phyloP scores from a whole-genome alignment of 1,140 invertebrate species.

The Panulirus ornatus region DNA sequence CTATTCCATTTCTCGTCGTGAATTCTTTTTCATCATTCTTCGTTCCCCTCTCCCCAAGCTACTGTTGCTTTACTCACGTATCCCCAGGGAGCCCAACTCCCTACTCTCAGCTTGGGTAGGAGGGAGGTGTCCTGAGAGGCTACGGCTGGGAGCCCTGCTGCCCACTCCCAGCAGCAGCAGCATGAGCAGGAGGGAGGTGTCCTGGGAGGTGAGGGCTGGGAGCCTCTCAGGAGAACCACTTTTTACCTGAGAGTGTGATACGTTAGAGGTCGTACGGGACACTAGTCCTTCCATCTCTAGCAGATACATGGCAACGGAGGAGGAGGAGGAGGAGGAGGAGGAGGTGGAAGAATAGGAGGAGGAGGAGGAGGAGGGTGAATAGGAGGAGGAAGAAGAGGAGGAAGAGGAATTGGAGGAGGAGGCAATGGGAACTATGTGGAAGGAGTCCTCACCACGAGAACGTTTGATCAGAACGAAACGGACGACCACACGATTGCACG shows the following conservation, averaged over 20 bases:
- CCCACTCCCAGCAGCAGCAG: too few relatives aligned
- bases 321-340: neutral
- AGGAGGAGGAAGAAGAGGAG: neutral
- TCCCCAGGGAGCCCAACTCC: too few relatives aligned
- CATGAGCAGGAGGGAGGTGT: too few relatives aligned
- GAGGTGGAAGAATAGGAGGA: neutral
- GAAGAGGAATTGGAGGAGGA: neutral
- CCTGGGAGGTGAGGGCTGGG: too few relatives aligned
- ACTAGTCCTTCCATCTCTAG: neutral
- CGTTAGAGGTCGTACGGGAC: neutral
- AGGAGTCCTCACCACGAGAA: neutral
- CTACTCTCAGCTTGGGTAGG: too few relatives aligned
- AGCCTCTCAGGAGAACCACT: too few relatives aligned
- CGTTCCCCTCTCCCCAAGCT: neutral
- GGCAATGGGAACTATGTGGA: neutral
- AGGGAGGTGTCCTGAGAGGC: too few relatives aligned
- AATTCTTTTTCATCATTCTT: neutral
- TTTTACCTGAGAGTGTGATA: too few relatives aligned
- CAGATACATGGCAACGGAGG: neutral
- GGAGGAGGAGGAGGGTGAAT: neutral
- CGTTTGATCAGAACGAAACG: neutral
- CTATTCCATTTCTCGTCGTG: neutral
- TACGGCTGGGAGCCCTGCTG: too few relatives aligned
- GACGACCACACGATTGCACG: neutral
- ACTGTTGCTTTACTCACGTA: too few relatives aligned